A percentile compares a stretch with the other conserved stretches of the same genome.
Conservation (phyloP, 2,113 vertebrate genomes). For the Paratilapia polleni region DNA sequence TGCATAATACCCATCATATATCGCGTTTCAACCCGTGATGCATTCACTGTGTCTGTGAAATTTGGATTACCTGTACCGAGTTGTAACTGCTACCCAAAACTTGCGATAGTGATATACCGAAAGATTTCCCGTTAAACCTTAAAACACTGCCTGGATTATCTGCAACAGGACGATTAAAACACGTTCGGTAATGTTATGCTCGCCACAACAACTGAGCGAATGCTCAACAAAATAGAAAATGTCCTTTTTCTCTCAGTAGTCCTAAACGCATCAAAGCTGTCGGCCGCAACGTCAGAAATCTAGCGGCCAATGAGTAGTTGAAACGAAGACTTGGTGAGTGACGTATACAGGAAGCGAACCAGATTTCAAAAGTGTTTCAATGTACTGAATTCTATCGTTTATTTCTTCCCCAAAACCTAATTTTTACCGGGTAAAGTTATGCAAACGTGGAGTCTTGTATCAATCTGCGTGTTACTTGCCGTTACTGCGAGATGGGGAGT, state of each 20-base stretch:
- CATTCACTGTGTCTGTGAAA: background rate
- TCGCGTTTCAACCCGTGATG: background rate
- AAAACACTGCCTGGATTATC: background rate
- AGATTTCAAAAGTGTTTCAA: background rate
- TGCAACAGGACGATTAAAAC: background rate
- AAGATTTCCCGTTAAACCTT: background rate
- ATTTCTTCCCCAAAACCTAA: background rate
- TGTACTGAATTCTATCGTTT: background rate
- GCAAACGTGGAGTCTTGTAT: slow-evolving; percentile 87
- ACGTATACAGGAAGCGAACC: slow-evolving; percentile 69
- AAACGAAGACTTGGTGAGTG: slow-evolving; percentile 35
- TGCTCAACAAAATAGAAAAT: background rate
- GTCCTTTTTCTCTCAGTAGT: background rate
- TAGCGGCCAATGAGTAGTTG: slow-evolving; percentile 51
- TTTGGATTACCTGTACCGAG: fast-evolving
- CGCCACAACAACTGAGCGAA: background rate
- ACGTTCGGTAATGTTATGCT: background rate
- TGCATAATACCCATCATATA: background rate
- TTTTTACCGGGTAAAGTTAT: slow-evolving; percentile 67
- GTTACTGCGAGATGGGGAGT: slow-evolving; percentile 91
- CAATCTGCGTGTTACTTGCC: slow-evolving; percentile 82
- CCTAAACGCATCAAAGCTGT: background rate
- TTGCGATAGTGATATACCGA: background rate
- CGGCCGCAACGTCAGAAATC: slow-evolving; percentile 23
- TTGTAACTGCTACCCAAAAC: background rate